Base-by-base conservation (phyloP, 2,888 invertebrate species). In the Phrixothrix hirtus region DNA sequence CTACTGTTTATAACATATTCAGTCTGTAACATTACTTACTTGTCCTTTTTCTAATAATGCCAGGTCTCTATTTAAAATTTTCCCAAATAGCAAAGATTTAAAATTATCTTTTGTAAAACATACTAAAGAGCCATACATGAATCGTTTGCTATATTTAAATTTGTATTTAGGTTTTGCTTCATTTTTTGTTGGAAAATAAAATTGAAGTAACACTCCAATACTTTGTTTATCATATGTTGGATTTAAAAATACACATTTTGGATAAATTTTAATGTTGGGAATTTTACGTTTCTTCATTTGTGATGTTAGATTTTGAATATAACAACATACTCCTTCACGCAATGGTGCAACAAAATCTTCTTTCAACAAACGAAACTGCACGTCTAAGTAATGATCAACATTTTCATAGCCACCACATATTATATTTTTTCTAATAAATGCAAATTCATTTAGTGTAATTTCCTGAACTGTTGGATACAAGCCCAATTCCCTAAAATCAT, bases 331-430 rank as follows among this genome's bases (percentile, higher is more conserved):
- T 55, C 87, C 88, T 65, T 84, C 80, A 25, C 88, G 75, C 14
- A 94, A 69, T 0, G 92, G 89, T 12, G 80, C 78, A 21, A 89
- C 79, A 67, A 88, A 91, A 73, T 93, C 92, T 76, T 92, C 91
- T 21, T 89, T 76, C 37, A 92, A 69, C 25, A 92, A 76, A 26
- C 87, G 80, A 66, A 89, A 90, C 61, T 92, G 91, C n/a, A 86
- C 77, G 61, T 89, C 87, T 13, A 94, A 75, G 68, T 94, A 94
- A 64, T 90, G 84, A 32, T 85, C 79, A 1, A 85, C 77, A 65
- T 78, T 78, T 1, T 76, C 66, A 69, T 88, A 92, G 0, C 79
- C 77, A 11, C 87, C 88, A 32, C 80, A 71, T 0, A 81, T 71
- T 42, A 84, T 80, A 65, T 85, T 86, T 0, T 81, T 79, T n/a